Percentiles rank a stretch among this genome's conserved stretches.
Evolutionary conservation across 2,113 vertebrate species (phyloP).

Genomic region (Hystrix brachyura): DNA sequence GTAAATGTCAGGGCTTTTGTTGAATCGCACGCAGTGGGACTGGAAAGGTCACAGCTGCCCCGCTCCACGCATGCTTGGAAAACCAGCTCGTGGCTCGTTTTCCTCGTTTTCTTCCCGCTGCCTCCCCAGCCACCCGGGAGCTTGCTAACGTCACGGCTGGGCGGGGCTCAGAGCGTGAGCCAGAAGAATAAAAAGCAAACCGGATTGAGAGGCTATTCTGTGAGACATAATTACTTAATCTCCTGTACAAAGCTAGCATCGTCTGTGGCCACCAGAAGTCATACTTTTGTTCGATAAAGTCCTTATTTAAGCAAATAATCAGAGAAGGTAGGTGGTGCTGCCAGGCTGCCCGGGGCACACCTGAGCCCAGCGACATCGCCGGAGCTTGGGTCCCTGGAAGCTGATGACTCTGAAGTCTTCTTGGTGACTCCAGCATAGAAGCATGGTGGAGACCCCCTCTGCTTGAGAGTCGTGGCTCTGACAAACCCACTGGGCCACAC

Average conservation of each 20-base stretch:
- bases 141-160: neutral
- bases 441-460: neutral
- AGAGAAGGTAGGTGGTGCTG: neutral
- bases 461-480: too few species aligned
- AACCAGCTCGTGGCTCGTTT: neutral
- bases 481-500: neutral
- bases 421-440: neutral
- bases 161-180: neutral
- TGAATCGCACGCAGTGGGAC: neutral
- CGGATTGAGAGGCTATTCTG: neutral
- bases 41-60: slow-evolving; percentile 78
- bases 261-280: neutral
- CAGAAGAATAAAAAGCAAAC: neutral
- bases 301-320: neutral
- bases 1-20: slow-evolving; percentile 74
- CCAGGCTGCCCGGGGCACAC: neutral
- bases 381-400: neutral
- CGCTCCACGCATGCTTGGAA: slow-evolving; percentile 23
- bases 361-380: neutral
- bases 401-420: neutral
- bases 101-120: neutral
- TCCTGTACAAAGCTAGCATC: neutral
- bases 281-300: neutral
- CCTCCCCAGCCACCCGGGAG: neutral
- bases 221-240: neutral